These are phyloP conservation scores for Anoplolepis gracilipes DNA, from an alignment of 1,140 invertebrate species.

Conservation along the genomic window DNA sequence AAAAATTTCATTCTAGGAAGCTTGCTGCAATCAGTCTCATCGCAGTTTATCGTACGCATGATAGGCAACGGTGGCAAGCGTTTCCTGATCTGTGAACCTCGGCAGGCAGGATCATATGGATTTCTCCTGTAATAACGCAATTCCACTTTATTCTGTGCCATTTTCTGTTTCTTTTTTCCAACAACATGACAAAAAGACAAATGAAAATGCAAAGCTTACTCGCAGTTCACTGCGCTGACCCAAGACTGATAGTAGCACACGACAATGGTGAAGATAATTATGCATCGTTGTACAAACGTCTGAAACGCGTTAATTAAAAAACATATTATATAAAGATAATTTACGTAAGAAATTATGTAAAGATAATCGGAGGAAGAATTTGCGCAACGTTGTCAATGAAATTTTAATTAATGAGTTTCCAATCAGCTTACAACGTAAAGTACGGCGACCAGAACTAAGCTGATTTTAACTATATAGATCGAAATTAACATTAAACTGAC, in stretches of 20 bases:
- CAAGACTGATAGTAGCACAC: slow-evolving; percentile 72
- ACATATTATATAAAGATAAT: slow-evolving; percentile 37
- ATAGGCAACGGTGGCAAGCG: slow-evolving; percentile 36
- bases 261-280: slow-evolving; percentile 75
- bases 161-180: background rate
- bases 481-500: slow-evolving; percentile 4
- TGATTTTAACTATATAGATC: slow-evolving; percentile 16
- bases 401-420: slow-evolving; percentile 48
- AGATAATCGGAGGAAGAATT: background rate
- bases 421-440: slow-evolving; percentile 29
- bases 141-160: background rate
- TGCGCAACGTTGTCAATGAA: slow-evolving; percentile 11
- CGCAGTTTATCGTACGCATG: slow-evolving; percentile 7
- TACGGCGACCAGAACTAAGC: slow-evolving; percentile 22
- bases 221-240: slow-evolving; percentile 72
- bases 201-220: slow-evolving; percentile 70
- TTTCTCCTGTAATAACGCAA: slow-evolving; percentile 64
- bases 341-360: too few relatives aligned
- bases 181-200: slow-evolving; percentile 9
- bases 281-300: slow-evolving; percentile 74
- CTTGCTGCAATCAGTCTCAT: slow-evolving; percentile 30
- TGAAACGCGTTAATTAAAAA: slow-evolving; percentile 61
- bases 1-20: slow-evolving; percentile 68
- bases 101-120: slow-evolving; percentile 73
- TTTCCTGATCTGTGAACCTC: slow-evolving; percentile 76